Base-by-base conservation (phyloP, 2,113 vertebrate genomes). In the Tyrannus savana region DNA sequence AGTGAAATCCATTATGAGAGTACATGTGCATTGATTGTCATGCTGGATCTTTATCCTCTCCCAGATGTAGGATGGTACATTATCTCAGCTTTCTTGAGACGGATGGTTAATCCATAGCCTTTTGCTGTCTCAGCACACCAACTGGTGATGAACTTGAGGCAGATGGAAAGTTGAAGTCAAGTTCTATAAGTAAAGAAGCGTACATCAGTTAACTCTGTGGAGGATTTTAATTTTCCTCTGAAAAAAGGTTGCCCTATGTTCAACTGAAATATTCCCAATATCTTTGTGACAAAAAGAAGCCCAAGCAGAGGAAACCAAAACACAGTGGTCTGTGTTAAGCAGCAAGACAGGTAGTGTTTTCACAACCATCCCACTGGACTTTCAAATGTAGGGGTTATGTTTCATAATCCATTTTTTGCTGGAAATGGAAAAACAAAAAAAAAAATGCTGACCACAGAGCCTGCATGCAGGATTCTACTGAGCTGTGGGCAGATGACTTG, bases 1-100 rank as follows among this genome's bases (percentile, higher is more conserved):
- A 97, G 95, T 97, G 94, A 94, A 97, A 97, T 97, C 93, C 90
- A 92, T 97, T 97, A 96, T 95, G 59, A 92, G 85, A 96, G 91
- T 96, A 85, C 72, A 94, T 94, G 89, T 94, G 33, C 83, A 94
- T 97, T 96, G 93, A 95, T 97, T 94, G 96, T 94, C 93, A 69
- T 69, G 85, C 66, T 94, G 68, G 79, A 88, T 93, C 96, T 96
- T 95, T 96, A 95, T 88, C 85, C 85, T 92, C 44, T 96, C 90
- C 79, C 90, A 81, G 63, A 88, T 93, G 88, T 88, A 49, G 84
- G 81, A 94, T 93, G 89, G 95, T 75, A 83, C 84, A 96, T 95
- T 97, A 96, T 89, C 83, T 96, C 85, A 39, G 84, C 93, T 89
- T 96, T 89, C 80, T 96, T 92, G 94, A 92, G 90, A 93, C 35